These are phyloP conservation scores for Crenuchus spilurus DNA, from an alignment of 2,797 vertebrate genomes.

Conservation along the genomic window DNA sequence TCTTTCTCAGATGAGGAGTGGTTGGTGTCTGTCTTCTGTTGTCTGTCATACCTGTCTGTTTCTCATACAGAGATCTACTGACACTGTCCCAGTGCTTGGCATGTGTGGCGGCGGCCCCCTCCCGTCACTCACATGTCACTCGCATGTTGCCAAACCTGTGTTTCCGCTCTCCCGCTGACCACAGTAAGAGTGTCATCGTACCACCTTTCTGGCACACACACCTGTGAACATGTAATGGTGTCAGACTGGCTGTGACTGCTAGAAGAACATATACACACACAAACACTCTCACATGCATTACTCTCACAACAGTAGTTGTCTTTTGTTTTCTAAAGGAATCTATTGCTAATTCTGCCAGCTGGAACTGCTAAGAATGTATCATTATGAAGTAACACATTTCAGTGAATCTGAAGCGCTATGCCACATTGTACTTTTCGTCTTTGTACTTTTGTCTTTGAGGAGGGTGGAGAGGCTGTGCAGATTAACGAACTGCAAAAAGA, in stretches of 20 bases:
- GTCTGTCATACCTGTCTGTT: conserved; percentile 51
- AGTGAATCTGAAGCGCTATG: neutral
- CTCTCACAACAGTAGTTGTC: too few species aligned
- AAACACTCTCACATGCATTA: too few species aligned
- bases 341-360: conserved; percentile 31
- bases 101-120: conserved; percentile 66
- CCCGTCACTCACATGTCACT: conserved; percentile 76
- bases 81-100: conserved; percentile 64
- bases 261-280: neutral
- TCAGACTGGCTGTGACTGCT: neutral
- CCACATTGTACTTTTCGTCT: too few species aligned
- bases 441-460: neutral
- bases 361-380: conserved; percentile 42
- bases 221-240: neutral
- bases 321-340: conserved; percentile 33
- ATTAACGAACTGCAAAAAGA: conserved; percentile 47
- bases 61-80: conserved; percentile 65
- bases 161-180: conserved; percentile 78
- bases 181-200: conserved; percentile 62
- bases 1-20: neutral
- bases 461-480: conserved; percentile 46
- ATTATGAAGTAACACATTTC: conserved; percentile 26
- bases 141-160: conserved; percentile 71
- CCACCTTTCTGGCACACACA: conserved; percentile 65
- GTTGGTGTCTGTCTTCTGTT: conserved; percentile 40